phyloP scores from a whole-genome alignment of 2,797 vertebrate genomes.

The Linurgus olivaceus region DNA sequence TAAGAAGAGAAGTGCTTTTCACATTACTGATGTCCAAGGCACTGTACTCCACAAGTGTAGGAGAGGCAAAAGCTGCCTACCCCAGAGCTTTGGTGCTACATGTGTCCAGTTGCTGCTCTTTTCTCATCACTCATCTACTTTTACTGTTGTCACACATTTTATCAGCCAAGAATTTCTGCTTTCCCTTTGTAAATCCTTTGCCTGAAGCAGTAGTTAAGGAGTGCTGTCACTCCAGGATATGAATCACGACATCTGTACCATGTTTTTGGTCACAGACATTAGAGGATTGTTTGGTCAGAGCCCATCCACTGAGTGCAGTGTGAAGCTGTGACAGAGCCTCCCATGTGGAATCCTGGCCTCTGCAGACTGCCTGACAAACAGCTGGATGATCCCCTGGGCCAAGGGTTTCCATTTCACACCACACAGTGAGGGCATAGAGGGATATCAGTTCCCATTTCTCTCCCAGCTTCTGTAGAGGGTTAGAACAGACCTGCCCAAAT shows the following conservation, averaged over 20 bases:
- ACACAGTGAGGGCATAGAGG: too few relatives aligned
- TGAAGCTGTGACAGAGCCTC: neutral
- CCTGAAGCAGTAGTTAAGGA: neutral
- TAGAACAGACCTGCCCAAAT: neutral
- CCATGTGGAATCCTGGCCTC: neutral
- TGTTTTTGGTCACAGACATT: neutral
- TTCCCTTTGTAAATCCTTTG: neutral
- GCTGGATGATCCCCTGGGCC: neutral
- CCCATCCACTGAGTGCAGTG: neutral
- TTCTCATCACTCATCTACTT: neutral
- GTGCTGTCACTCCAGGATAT: neutral
- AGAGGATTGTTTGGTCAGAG: neutral
- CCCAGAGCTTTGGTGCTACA: neutral
- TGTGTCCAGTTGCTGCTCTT: neutral
- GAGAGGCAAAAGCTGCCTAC: neutral
- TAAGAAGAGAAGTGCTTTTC: neutral
- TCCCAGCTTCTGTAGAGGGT: neutral
- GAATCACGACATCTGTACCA: fast-evolving
- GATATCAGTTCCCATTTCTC: neutral
- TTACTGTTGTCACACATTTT: neutral
- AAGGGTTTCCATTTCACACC: neutral
- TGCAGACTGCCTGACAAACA: neutral
- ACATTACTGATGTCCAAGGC: neutral
- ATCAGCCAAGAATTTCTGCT: neutral
- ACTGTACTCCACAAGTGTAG: fast-evolving